Base-by-base conservation (phyloP, 2,888 invertebrate species). In the Cerceris ruficornis region DNA sequence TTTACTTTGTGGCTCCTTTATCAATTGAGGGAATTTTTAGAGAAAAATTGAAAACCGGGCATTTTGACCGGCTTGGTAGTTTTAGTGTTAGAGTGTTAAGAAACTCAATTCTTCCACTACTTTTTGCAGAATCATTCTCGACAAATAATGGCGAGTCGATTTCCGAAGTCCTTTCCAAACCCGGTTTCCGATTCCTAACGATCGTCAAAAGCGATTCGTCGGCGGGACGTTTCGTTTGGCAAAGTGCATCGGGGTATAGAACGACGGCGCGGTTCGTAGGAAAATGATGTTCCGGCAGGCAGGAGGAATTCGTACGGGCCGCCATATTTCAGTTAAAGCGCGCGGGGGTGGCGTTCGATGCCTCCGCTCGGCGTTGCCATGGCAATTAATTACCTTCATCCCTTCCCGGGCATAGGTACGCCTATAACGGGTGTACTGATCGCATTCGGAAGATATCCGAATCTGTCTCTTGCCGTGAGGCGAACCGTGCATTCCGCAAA, bases 331-430 rank as follows among this genome's bases (percentile, higher is more conserved):
- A 92, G 92, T 92, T 92, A 91, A 90, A 91, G 86, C 88, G 89
- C 83, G 87, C 86, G 88, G 88, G 90, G 89, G 89, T 88, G 88
- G 90, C 89, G 88, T 90, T 91, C 90, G 89, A 91, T 90, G 91
- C 89, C 85, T 86, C 87, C 85, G 88, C 88, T 87, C 89, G 87
- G 88, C 88, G 92, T 92, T 92, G 92, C 92, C 88, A 92, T 92
- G 92, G 91, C 91, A 91, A 92, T 92, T 92, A 92, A 92, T 92
- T 92, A 92, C 92, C 91, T 90, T 90, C 89, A 90, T 90, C 91
- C 91, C 92, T 90, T 89, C 90, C 89, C 85, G 80, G 78, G 83
- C 85, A 80, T 85, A 85, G 85, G 87, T 88, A 87, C 88, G 88
- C 86, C 88, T 89, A 87, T 90, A 90, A 90, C 90, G 91, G 90